Evolutionary conservation across 2,888 invertebrate genomes (phyloP), one percentile per base, ranked within the genome.

Genomic region (Drosophila antonietae): DNA sequence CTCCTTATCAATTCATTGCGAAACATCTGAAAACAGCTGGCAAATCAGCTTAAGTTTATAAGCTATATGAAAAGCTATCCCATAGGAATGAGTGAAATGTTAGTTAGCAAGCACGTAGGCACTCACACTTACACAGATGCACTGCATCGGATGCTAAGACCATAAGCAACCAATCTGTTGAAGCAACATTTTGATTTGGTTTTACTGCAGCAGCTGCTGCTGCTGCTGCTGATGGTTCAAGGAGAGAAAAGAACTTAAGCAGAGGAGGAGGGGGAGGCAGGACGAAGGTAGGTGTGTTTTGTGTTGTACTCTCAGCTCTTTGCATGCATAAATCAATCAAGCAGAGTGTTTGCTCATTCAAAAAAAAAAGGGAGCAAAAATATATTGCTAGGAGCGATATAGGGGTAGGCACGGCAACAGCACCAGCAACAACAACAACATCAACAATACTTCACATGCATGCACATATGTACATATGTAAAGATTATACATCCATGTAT

Each of bases 281-380:
- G 35, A 18, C 12, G 12, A 31, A 12, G 41, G 15, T 33, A 49
- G 47, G 18, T 62, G 33, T 41, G 33, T n/a, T 15, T n/a, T 41
- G 41, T 57, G 53, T 56, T 28, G 53, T 57, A 44, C 43, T 55
- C 65, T 49, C 61, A 59, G 46, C 75, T 76, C 75, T 75, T 73
- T 69, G 75, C 70, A 75, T 79, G 84, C 83, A 85, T 82, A 84
- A 88, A 84, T 88, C 88, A 84, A 84, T 84, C 84, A 88, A 73
- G 78, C 83, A 63, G 80, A 84, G 88, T 84, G 88, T 82, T 75
- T 82, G 78, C 74, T 51, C 75, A 79, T 58, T 68, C 62, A 63
- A 59, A 47, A 28, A 18, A 43, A 70, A 72, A 75, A 73, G 47
- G 51, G 55, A 64, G 47, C 59, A 51, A 53, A 73, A 67, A 51